phyloP scores from a whole-genome alignment of 2,113 vertebrate species.

The Ptilonorhynchus violaceus region DNA sequence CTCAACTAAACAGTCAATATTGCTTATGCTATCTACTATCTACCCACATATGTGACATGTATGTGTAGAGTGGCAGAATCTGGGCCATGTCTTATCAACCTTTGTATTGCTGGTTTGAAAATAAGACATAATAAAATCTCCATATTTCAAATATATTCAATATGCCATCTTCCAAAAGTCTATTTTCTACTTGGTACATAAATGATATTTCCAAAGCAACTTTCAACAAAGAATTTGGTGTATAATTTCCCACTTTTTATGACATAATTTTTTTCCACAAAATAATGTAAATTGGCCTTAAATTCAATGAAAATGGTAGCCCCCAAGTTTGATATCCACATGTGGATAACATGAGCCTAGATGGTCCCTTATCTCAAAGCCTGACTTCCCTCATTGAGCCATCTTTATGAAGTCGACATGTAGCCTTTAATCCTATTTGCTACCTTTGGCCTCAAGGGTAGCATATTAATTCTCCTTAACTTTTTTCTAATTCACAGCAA shows the following conservation, averaged over 20 bases:
- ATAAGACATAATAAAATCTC: not conserved
- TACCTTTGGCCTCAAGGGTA: not conserved
- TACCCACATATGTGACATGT: not conserved
- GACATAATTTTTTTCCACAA: not conserved
- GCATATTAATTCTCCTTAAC: not conserved
- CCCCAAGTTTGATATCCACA: not conserved
- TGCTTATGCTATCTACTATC: not conserved
- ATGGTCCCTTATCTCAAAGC: not conserved
- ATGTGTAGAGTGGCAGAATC: not conserved
- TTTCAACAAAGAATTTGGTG: not conserved
- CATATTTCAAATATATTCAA: not conserved
- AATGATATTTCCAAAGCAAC: not conserved
- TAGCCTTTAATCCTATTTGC: not conserved
- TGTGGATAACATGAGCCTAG: not conserved
- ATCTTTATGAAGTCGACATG: not conserved
- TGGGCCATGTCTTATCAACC: not conserved
- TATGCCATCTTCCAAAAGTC: not conserved
- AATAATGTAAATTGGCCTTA: not conserved
- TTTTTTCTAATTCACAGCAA: not conserved
- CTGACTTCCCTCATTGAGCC: not conserved
- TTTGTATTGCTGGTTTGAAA: not conserved
- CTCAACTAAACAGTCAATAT: not conserved
- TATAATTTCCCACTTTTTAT: not conserved
- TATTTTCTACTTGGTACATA: not conserved
- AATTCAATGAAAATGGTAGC: not conserved